These are phyloP conservation scores for Halisarca cf. caerulea DNA, from an alignment of 37 sponge, comb jelly and placozoan genomes.

Conservation along the genomic window DNA sequence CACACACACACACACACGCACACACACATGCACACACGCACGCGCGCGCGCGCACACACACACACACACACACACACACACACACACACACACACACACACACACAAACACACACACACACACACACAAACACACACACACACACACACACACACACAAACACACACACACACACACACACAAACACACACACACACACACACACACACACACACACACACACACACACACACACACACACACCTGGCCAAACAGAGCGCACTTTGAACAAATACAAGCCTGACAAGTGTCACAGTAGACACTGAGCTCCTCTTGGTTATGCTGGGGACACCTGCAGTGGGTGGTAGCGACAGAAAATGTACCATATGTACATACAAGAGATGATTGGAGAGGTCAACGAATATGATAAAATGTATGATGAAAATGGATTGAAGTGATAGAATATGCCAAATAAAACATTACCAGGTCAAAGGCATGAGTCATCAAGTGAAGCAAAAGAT, in stretches of 20 bases:
- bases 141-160: slow-evolving; percentile 27
- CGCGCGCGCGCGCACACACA: neutral
- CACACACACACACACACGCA: neutral
- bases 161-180: slow-evolving; percentile 8
- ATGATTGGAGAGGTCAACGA: too few species aligned
- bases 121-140: slow-evolving; percentile 22
- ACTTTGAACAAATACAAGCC: slow-evolving; percentile 77
- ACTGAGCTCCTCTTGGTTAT: slow-evolving; percentile 51
- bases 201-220: neutral
- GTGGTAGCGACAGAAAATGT: too few species aligned
- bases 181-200: neutral
- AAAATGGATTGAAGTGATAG: too few species aligned
- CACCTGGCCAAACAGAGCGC: slow-evolving; percentile 78
- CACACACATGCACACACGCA: neutral
- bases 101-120: neutral
- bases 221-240: slow-evolving; percentile 30
- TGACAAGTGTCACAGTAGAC: slow-evolving; percentile 86
- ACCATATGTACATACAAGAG: too few species aligned
- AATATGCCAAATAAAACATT: too few species aligned
- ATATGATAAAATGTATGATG: too few species aligned
- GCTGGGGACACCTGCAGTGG: slow-evolving; percentile 38
- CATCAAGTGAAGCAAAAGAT: too few species aligned
- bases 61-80: neutral
- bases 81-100: slow-evolving; percentile 16
- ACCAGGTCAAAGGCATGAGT: too few species aligned